These are phyloP conservation scores for Pandion haliaetus DNA, from an alignment of 2,113 vertebrate species.

Conservation along the genomic window DNA sequence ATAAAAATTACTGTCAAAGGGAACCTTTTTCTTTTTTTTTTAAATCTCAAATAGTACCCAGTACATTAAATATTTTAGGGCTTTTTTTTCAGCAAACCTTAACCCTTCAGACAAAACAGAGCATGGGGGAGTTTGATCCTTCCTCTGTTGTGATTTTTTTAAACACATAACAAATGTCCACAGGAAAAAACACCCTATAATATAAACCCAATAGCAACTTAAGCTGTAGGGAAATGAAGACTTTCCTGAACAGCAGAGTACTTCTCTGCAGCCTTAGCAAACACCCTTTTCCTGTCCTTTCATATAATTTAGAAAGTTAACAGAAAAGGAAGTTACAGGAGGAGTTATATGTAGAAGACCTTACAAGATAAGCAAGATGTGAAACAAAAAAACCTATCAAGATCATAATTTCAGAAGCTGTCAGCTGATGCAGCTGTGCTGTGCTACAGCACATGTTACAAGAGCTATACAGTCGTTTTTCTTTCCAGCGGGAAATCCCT, in stretches of 20 bases:
- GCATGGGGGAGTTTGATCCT: neutral
- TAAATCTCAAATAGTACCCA: neutral
- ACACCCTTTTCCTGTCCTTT: neutral
- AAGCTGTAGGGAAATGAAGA: neutral
- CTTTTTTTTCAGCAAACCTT: neutral
- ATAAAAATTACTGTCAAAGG: neutral
- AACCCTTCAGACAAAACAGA: neutral
- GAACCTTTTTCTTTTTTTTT: neutral
- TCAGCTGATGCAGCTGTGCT: neutral
- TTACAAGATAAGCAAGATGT: neutral
- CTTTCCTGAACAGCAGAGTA: neutral
- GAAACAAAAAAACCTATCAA: neutral
- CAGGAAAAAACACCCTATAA: neutral
- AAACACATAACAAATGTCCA: fast-evolving
- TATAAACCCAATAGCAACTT: neutral
- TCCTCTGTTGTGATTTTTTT: neutral
- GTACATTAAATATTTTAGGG: neutral
- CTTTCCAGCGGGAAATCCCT: neutral
- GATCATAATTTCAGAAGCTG: neutral
- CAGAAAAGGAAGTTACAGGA: neutral
- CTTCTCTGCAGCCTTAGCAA: neutral
- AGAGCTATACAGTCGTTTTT: fast-evolving
- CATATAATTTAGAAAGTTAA: neutral
- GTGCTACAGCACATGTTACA: neutral
- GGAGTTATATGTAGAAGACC: neutral